phyloP scores from a whole-genome alignment of 1,140 invertebrate genomes.

The Scaptomyza montana region DNA sequence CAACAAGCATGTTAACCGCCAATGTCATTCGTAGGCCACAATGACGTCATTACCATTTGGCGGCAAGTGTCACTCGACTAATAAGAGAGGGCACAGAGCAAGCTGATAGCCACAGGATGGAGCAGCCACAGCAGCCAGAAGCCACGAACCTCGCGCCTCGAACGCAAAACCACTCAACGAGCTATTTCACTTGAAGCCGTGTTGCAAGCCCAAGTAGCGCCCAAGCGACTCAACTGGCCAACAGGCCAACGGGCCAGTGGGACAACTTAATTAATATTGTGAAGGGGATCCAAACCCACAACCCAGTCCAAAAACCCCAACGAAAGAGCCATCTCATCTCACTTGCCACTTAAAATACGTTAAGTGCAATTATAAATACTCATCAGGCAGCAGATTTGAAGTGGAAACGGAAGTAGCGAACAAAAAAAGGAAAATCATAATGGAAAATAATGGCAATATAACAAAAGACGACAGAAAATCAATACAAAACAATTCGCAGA shows the following conservation, averaged over 20 bases:
- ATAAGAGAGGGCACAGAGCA: slow-evolving; percentile 23
- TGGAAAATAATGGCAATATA: slow-evolving; percentile 32
- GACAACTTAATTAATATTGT: slow-evolving; percentile 75
- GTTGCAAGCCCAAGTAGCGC: slow-evolving; percentile 17
- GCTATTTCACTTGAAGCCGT: slow-evolving; percentile 51
- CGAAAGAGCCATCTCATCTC: neutral
- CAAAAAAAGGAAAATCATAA: slow-evolving; percentile 37
- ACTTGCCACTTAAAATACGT: slow-evolving; percentile 34
- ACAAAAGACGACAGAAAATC: slow-evolving; percentile 52
- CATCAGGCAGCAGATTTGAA: slow-evolving; percentile 56
- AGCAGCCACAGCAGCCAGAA: neutral
- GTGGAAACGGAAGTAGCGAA: slow-evolving; percentile 35
- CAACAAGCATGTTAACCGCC: slow-evolving; percentile 33
- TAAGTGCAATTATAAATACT: slow-evolving; percentile 78
- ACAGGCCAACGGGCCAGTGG: slow-evolving; percentile 21
- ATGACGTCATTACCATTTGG: slow-evolving; percentile 71
- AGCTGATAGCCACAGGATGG: slow-evolving; percentile 14
- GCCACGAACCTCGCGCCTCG: slow-evolving; percentile 15
- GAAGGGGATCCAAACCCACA: neutral
- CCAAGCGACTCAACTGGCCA: slow-evolving; percentile 38
- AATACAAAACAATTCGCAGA: slow-evolving; percentile 58
- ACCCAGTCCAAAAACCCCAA: too few species aligned
- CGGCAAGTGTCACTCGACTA: slow-evolving; percentile 64
- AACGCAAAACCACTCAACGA: slow-evolving; percentile 38
- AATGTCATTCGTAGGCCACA: slow-evolving; percentile 49